Evolutionary conservation across 2,888 invertebrate species (phyloP).

Genomic region (Eilema caniola): DNA sequence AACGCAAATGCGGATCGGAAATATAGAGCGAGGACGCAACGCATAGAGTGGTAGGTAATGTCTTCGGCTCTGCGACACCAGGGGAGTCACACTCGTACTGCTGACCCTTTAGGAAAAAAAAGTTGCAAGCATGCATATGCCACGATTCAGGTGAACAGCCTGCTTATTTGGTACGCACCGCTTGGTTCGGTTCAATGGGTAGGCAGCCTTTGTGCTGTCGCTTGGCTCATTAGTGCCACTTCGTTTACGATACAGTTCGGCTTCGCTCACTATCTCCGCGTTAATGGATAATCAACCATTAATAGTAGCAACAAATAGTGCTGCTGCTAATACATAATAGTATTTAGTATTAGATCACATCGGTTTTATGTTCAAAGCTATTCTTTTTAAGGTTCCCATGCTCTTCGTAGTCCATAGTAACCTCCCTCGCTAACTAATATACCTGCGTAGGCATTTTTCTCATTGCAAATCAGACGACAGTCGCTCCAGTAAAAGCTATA

Average conservation of each 20-base stretch:
- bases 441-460: background rate
- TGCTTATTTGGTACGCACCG: background rate
- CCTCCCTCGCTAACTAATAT: background rate
- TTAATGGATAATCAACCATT: background rate
- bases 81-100: too few relatives aligned
- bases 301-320: background rate
- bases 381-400: too few relatives aligned
- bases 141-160: background rate
- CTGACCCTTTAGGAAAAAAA: too few relatives aligned
- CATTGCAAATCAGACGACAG: too few relatives aligned
- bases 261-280: background rate
- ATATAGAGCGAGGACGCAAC: background rate
- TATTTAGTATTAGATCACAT: too few relatives aligned
- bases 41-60: background rate
- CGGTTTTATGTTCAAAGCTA: too few relatives aligned
- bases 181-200: background rate
- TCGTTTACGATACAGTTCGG: background rate
- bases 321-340: too few relatives aligned
- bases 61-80: too few relatives aligned
- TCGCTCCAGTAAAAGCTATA: background rate
- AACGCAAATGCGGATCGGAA: background rate
- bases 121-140: background rate
- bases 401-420: too few relatives aligned
- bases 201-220: constrained; percentile 1
- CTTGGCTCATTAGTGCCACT: background rate